phyloP scores from a whole-genome alignment of 2,888 invertebrate genomes.

The Helleia helle region DNA sequence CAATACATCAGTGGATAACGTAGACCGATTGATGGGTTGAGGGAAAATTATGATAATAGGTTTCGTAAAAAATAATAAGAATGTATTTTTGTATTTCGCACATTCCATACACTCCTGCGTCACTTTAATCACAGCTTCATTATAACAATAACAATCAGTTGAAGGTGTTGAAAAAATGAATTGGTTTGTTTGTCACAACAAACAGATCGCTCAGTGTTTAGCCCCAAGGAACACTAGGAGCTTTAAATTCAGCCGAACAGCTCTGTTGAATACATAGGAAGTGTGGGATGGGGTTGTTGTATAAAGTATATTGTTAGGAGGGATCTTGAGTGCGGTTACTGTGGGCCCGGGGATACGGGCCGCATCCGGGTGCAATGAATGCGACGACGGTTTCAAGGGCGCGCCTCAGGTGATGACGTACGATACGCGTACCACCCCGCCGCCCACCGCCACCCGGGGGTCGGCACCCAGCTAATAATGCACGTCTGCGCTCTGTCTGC shows the following conservation, averaged over 20 bases:
- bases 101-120: too few relatives aligned
- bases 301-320: conserved; percentile 20
- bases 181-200: too few relatives aligned
- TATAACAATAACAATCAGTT: too few relatives aligned
- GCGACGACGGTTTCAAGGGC: conserved; percentile 72
- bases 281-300: conserved; percentile 2
- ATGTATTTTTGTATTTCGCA: too few relatives aligned
- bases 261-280: background rate
- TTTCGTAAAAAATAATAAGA: too few relatives aligned
- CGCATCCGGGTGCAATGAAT: conserved; percentile 74
- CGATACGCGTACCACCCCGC: conserved; percentile 49
- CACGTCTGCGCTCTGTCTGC: conserved; percentile 73
- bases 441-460: conserved; percentile 53
- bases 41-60: too few relatives aligned
- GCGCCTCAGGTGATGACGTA: conserved; percentile 74
- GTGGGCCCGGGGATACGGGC: conserved; percentile 54
- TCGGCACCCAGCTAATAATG: conserved; percentile 74
- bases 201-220: background rate
- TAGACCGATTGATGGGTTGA: too few relatives aligned
- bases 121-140: too few relatives aligned
- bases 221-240: background rate
- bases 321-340: conserved; percentile 49
- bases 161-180: too few relatives aligned
- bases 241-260: background rate
- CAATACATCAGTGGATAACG: too few relatives aligned